These are phyloP conservation scores for Mus spretus DNA, from an alignment of 2,797 vertebrate genomes.

Conservation along the genomic window DNA sequence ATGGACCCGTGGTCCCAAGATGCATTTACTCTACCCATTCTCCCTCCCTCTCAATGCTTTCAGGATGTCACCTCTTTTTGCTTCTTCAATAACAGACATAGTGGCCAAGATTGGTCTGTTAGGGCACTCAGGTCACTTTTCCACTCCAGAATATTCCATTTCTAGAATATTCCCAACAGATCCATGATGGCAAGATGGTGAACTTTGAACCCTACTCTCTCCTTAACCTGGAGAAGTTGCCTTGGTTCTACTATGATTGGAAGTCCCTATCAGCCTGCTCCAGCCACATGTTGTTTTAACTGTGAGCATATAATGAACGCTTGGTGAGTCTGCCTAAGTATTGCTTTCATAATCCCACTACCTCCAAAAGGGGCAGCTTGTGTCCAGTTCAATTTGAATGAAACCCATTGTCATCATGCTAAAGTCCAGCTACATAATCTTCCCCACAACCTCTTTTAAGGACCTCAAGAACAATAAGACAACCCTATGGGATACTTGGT, in stretches of 20 bases:
- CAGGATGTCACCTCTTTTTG: background rate
- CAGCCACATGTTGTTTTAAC: constrained; percentile 88
- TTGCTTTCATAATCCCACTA: background rate
- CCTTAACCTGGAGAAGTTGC: background rate
- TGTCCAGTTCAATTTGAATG: background rate
- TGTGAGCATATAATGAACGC: background rate
- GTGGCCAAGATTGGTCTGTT: background rate
- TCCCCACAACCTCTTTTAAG: background rate
- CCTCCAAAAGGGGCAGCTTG: background rate
- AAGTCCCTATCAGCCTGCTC: constrained; percentile 91
- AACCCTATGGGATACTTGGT: background rate
- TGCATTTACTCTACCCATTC: background rate
- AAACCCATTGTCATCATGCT: background rate
- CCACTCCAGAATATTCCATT: background rate
- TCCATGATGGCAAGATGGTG: background rate
- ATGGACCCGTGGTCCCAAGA: background rate
- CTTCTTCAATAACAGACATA: background rate
- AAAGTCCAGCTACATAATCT: background rate
- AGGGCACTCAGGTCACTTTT: background rate
- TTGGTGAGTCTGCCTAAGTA: background rate
- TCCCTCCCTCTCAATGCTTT: background rate
- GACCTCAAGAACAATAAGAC: background rate
- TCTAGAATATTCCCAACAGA: background rate
- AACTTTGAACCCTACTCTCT: background rate
- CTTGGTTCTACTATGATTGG: constrained; percentile 84